Conservation (phyloP, 1,140 invertebrate genomes). For the Lepidurus arcticus region DNA sequence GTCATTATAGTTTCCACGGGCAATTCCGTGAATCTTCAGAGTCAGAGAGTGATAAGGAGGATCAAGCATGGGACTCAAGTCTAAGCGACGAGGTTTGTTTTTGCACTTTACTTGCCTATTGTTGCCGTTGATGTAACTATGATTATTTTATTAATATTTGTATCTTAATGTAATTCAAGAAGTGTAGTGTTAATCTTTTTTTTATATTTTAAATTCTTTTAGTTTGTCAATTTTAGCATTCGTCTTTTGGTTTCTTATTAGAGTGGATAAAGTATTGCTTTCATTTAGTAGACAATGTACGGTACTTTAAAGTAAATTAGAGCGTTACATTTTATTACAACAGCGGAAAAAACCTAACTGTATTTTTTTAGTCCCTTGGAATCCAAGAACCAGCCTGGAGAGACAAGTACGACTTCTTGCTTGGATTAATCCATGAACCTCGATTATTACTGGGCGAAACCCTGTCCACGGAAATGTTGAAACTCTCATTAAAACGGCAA, state of each 20-base stretch:
- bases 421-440: constrained; percentile 33
- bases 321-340: too few species aligned
- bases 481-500: constrained; percentile 34
- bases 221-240: too few species aligned
- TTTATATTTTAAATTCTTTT: too few species aligned
- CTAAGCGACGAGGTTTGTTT: constrained; percentile 4
- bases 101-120: background rate
- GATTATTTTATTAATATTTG: too few species aligned
- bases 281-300: too few species aligned
- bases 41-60: background rate
- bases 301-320: too few species aligned
- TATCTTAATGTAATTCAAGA: too few species aligned
- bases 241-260: too few species aligned
- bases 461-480: constrained; percentile 29
- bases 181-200: too few species aligned
- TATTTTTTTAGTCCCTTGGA: background rate
- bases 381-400: background rate
- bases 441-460: constrained; percentile 32
- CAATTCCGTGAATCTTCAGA: background rate
- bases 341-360: background rate
- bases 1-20: background rate
- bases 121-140: background rate
- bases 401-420: constrained; percentile 34
- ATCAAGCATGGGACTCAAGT: background rate
- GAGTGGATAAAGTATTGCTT: too few species aligned